A percentile compares a stretch with the other conserved stretches of the same genome.
Evolutionary conservation across 2,797 vertebrate genomes (phyloP).

Genomic region (Sebastes aleutianus): DNA sequence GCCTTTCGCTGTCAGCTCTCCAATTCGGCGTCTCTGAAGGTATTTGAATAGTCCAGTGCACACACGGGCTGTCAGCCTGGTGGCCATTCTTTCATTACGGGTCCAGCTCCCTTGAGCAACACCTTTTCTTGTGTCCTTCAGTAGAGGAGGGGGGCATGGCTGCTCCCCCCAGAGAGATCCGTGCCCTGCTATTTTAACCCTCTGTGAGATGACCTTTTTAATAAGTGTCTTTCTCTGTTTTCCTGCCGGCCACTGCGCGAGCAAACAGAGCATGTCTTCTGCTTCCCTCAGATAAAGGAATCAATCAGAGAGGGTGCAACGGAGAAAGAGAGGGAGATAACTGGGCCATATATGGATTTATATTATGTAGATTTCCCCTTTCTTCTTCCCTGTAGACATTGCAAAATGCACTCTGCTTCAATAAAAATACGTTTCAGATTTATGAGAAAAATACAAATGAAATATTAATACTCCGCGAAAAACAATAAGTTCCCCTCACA

Average conservation of each 20-base stretch:
- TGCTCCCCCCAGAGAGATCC: conserved; percentile 71
- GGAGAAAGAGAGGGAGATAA: conserved; percentile 76
- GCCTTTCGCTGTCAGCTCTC: conserved; percentile 50
- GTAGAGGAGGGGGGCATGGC: conserved; percentile 75
- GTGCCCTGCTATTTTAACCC: conserved; percentile 85
- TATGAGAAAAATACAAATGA: conserved; percentile 83
- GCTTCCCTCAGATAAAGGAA: conserved; percentile 85
- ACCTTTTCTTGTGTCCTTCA: conserved; percentile 82
- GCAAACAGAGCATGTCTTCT: conserved; percentile 86
- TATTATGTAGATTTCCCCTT: conserved; percentile 81
- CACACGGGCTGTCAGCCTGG: conserved; percentile 70
- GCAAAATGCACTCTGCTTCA: conserved; percentile 77
- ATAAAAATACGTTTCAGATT: conserved; percentile 79
- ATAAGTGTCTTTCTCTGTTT: conserved; percentile 88
- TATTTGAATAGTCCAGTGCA: conserved; percentile 76
- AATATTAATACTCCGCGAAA: conserved; percentile 72
- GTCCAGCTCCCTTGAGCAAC: conserved; percentile 79
- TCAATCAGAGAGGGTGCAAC: conserved; percentile 79
- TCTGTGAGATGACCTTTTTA: conserved; percentile 87
- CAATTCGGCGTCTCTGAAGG: conserved; percentile 59
- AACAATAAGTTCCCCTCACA: conserved; percentile 68
- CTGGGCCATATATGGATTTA: conserved; percentile 83
- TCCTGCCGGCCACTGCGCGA: conserved; percentile 82
- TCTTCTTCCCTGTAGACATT: conserved; percentile 73
- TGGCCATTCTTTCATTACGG: conserved; percentile 78